These are phyloP conservation scores for Drosophila serrata DNA, from an alignment of 1,140 invertebrate species.

Conservation along the genomic window DNA sequence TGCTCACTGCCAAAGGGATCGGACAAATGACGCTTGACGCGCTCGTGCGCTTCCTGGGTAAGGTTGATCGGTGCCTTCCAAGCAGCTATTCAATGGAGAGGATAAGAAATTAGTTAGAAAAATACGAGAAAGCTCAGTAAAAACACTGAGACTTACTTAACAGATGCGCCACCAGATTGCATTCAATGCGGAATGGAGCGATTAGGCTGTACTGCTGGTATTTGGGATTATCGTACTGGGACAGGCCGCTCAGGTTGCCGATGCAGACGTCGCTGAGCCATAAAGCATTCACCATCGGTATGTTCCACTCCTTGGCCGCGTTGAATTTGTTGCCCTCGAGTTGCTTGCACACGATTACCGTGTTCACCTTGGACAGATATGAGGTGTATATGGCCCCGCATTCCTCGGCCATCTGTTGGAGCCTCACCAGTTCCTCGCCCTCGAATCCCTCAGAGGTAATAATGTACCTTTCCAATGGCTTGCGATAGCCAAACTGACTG, in stretches of 20 bases:
- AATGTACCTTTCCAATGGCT: constrained; percentile 89
- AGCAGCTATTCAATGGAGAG: constrained; percentile 87
- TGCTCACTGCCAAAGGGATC: constrained; percentile 86
- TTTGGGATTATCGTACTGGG: constrained; percentile 92
- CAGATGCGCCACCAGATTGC: constrained; percentile 93
- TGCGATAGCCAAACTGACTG: constrained; percentile 90
- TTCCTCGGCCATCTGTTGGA: constrained; percentile 94
- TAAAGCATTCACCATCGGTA: constrained; percentile 94
- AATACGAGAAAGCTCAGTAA: not conserved
- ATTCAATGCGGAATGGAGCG: constrained; percentile 94
- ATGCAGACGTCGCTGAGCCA: constrained; percentile 98
- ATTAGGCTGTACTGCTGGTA: constrained; percentile 94
- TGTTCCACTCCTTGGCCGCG: constrained; percentile 95
- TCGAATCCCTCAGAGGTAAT: constrained; percentile 95
- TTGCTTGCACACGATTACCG: constrained; percentile 90
- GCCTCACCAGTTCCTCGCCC: constrained; percentile 91
- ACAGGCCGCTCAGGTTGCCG: constrained; percentile 93
- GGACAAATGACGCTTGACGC: constrained; percentile 89
- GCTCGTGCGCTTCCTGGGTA: constrained; percentile 93
- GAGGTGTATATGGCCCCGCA: constrained; percentile 93
- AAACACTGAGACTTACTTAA: constrained; percentile 90
- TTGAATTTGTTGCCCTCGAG: constrained; percentile 94
- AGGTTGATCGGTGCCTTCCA: constrained; percentile 97
- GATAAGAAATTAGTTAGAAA: not conserved
- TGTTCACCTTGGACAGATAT: constrained; percentile 91